phyloP scores from a whole-genome alignment of 1,140 invertebrate species.

The Dysdera silvatica region DNA sequence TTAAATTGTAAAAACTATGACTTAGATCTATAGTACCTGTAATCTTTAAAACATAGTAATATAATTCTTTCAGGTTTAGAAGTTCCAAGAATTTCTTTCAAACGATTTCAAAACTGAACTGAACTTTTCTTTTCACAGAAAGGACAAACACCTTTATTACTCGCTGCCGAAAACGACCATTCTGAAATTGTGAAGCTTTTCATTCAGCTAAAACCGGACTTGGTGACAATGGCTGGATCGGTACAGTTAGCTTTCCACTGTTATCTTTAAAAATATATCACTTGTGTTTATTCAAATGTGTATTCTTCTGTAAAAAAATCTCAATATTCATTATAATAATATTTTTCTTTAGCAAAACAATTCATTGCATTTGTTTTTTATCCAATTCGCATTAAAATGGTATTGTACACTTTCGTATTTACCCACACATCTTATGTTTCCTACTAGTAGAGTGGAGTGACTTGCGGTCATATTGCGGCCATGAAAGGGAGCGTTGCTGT shows the following conservation, averaged over 20 bases:
- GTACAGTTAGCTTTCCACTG: slow-evolving; percentile 15
- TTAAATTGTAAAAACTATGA: too few species aligned
- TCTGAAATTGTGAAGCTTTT: slow-evolving; percentile 96
- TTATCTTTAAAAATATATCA: too few species aligned
- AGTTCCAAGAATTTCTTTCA: neutral
- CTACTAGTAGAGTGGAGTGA: slow-evolving; percentile 70
- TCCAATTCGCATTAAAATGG: too few species aligned
- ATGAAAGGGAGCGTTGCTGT: slow-evolving; percentile 97
- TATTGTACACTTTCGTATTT: too few species aligned
- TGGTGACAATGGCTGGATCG: slow-evolving; percentile 87
- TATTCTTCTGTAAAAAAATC: too few species aligned
- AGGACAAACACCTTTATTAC: slow-evolving; percentile 51
- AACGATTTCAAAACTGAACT: slow-evolving; percentile 8
- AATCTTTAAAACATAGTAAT: too few species aligned
- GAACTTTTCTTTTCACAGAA: slow-evolving; percentile 29
- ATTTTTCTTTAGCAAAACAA: too few species aligned
- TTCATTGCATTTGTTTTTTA: too few species aligned
- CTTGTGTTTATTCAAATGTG: too few species aligned
- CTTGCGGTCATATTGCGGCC: slow-evolving; percentile 96
- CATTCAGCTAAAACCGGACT: slow-evolving; percentile 85
- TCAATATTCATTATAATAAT: too few species aligned
- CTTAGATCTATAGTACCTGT: too few species aligned
- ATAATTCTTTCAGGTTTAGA: slow-evolving; percentile 11
- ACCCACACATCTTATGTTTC: too few species aligned
- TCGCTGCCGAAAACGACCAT: slow-evolving; percentile 95